Evolutionary conservation across 2,888 invertebrate species (phyloP), one percentile per base, ranked within the genome.

Genomic region (Trachelus stipa): DNA sequence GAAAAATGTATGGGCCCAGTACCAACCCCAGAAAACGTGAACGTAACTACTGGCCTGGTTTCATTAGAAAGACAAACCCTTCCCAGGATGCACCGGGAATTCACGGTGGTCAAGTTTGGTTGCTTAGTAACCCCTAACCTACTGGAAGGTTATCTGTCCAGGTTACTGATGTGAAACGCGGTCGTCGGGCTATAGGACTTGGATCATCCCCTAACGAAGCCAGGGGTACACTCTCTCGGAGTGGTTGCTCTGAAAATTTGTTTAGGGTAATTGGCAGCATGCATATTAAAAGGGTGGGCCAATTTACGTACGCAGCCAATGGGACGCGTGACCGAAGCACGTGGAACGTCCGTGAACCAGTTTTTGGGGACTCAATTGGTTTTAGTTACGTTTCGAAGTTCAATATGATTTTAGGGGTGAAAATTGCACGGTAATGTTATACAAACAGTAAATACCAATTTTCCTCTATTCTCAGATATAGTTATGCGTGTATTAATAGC

Each of bases 201-300:
- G 31, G 71, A 71, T 71, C 30, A 71, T 71, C 68, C 82, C 77
- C 35, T 82, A 82, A 82, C 81, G 82, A 82, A 71, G 71, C 71
- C 31, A 33, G 81, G 34, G 77, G 69, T 76, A 75, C 77, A 75
- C 81, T 71, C 81, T 40, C 77, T 77, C 78, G 80, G 77, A 78
- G 31, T 71, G 31, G 71, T 71, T 79, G 77, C 75, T 79, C 77
- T 76, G 78, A 79, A 78, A 76, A 81, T 82, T 82, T 82, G 82
- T 75, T 82, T 81, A 82, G 82, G 82, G 81, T 81, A 82, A 82
- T 82, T 82, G 56, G 75, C 78, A 78, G 79, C 81, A 80, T 81
- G 82, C 79, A 82, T 81, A 82, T 82, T 82, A 80, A 81, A 80
- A 73, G 37, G 68, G 75, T 73, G 69, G 78, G 69, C 40, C 34